phyloP scores from a whole-genome alignment of 2,888 invertebrate species.

The Antitype chi region DNA sequence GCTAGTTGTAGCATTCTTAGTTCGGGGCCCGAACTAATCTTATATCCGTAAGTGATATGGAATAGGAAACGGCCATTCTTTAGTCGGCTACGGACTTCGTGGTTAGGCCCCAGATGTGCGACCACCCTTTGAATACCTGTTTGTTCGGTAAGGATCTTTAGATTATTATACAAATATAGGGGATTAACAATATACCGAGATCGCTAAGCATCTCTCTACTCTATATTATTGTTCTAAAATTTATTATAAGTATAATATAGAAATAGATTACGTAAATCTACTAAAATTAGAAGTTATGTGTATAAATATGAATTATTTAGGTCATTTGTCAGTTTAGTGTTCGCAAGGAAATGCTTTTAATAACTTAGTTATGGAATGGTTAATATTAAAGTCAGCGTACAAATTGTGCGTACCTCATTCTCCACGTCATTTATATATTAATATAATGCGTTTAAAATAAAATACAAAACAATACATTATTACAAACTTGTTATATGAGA shows the following conservation, averaged over 20 bases:
- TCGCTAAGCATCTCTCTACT: constrained; percentile 62
- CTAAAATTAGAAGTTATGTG: constrained; percentile 32
- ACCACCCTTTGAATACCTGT: not conserved
- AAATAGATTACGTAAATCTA: constrained; percentile 37
- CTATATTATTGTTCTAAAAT: constrained; percentile 58
- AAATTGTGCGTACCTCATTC: constrained; percentile 46
- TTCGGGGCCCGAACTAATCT: too few species aligned
- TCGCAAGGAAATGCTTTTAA: constrained; percentile 27
- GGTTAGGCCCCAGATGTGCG: too few species aligned
- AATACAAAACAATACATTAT: not conserved
- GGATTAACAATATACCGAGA: constrained; percentile 52
- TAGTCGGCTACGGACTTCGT: too few species aligned
- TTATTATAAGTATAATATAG: constrained; percentile 25
- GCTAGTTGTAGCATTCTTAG: too few species aligned
- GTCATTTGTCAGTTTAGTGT: constrained; percentile 9
- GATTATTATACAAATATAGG: constrained; percentile 19
- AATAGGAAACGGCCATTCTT: too few species aligned
- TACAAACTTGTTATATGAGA: constrained; percentile 6
- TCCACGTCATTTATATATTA: constrained; percentile 11
- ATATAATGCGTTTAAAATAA: constrained; percentile 1
- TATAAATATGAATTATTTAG: constrained; percentile 33
- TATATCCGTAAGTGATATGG: too few species aligned
- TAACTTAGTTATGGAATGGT: constrained; percentile 61
- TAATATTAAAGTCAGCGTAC: constrained; percentile 41
- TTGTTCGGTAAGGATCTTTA: not conserved